A percentile compares a stretch with the other conserved stretches of the same genome.
Conservation (phyloP, 64 coral and sea anemone genomes). For the Platygyra sinensis region DNA sequence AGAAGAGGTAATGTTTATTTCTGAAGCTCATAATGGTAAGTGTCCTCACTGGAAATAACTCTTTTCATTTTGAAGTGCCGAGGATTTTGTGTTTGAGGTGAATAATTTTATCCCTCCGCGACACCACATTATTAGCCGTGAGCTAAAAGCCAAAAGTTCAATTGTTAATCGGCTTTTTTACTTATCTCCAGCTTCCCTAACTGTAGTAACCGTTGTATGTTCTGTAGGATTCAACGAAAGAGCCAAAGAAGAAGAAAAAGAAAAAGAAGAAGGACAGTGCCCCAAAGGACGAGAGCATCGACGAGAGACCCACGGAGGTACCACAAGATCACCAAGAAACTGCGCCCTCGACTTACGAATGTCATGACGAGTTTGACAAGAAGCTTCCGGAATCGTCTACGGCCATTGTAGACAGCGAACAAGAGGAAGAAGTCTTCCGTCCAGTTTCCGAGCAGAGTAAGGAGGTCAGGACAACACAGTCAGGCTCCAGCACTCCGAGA, state of each 20-base stretch:
- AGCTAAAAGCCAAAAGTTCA: not conserved
- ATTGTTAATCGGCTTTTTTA: not conserved
- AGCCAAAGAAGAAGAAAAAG: conserved; percentile 63
- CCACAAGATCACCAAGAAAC: conserved; percentile 17
- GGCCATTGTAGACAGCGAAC: conserved; percentile 18
- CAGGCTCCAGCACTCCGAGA: not conserved
- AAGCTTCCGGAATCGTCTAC: conserved; percentile 3
- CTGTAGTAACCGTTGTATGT: not conserved
- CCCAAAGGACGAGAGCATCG: conserved; percentile 1
- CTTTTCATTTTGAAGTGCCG: too few species aligned
- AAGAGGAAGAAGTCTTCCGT: conserved; percentile 20
- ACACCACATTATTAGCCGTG: too few species aligned
- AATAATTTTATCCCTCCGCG: too few species aligned
- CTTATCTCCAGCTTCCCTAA: not conserved
- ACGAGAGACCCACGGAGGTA: not conserved
- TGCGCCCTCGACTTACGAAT: not conserved
- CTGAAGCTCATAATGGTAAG: not conserved
- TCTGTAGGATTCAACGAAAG: conserved; percentile 24
- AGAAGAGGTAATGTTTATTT: conserved; percentile 8
- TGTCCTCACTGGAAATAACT: not conserved
- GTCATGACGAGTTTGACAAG: not conserved
- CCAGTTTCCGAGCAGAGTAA: not conserved
- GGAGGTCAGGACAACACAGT: not conserved
- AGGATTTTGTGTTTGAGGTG: too few species aligned
- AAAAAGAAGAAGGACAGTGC: conserved; percentile 48